These are phyloP conservation scores for Hypselothyrea guttata DNA, from an alignment of 2,888 invertebrate species.

Conservation along the genomic window DNA sequence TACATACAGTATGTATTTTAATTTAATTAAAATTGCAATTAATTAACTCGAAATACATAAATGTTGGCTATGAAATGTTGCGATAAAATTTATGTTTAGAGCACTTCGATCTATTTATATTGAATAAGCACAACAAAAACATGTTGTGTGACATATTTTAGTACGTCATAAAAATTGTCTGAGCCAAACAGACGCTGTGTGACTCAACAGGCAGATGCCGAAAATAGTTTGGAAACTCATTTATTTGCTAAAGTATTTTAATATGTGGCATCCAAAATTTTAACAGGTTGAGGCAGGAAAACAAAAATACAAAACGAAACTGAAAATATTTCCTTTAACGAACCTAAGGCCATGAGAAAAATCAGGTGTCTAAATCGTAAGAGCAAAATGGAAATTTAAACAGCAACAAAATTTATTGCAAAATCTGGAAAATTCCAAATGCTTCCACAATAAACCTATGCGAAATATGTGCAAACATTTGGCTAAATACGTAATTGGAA, in stretches of 20 bases:
- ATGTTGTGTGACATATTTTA: conserved; percentile 2
- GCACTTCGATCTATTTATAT: conserved; percentile 1
- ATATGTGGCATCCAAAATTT: conserved; percentile 43
- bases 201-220: conserved; percentile 60
- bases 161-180: conserved; percentile 54
- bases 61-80: background rate
- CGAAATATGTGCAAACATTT: conserved; percentile 9
- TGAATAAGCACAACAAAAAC: conserved; percentile 5
- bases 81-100: background rate
- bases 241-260: conserved; percentile 52
- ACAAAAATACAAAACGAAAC: conserved; percentile 7
- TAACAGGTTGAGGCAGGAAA: conserved; percentile 53
- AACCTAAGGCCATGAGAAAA: conserved; percentile 15
- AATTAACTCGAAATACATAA: background rate
- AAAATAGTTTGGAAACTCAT: conserved; percentile 64
- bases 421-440: conserved; percentile 48
- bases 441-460: conserved; percentile 10
- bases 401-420: conserved; percentile 7
- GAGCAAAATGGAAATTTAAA: conserved; percentile 11
- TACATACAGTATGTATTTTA: no score
- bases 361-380: conserved; percentile 23
- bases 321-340: conserved; percentile 21
- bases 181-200: conserved; percentile 47
- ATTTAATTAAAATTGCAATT: no score
- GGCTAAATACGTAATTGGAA: conserved; percentile 4